Base-by-base conservation (phyloP, 1,140 invertebrate species). In the Steinernema feltiae region DNA sequence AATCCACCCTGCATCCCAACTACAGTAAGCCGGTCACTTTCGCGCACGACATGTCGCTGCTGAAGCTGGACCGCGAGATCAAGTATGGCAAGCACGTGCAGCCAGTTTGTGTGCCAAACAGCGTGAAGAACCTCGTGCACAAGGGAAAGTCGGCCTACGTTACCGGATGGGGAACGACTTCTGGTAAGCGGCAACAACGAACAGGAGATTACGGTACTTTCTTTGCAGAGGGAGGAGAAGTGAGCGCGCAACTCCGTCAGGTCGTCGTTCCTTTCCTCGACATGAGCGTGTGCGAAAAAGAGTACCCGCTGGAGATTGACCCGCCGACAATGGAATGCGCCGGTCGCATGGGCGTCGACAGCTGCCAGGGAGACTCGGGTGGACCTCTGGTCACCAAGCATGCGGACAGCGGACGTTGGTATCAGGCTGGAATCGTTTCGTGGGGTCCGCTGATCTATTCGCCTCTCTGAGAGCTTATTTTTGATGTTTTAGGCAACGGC, bases 381-480 rank as follows among this genome's bases (percentile, higher is more conserved):
- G 93, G 93, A 0, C 93, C 93, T 0, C 86, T 95, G 72, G 94
- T 94, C 93, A 87, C 94, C 48, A 30, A 72, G 70, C 32, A 29
- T 27, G 92, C 94, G 84, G 90, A 91, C 81, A 90, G 91, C 7
- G 92, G 92, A 1, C 88, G 93, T 30, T 95, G 93, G 93, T 93
- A 91, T 84, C 89, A 95, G 27, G 92, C 93, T 71, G 92, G 94
- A 3, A 93, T 96, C 18, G 94, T 96, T 0, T 94, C 93, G 7
- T 94, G 94, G 1, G 94, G 94, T 2, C 95, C 95, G n/a, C n/a
- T n/a, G n/a, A n/a, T n/a, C n/a, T n/a, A n/a, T n/a, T n/a, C n/a
- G n/a, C n/a, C n/a, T n/a, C n/a, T n/a, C n/a, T n/a, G n/a, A n/a
- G n/a, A n/a, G n/a, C n/a, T n/a, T n/a, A n/a, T n/a, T n/a, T n/a